Percentiles rank a stretch among this genome's conserved stretches.
Conservation (phyloP, 1,140 invertebrate genomes). For the Maniola jurtina region DNA sequence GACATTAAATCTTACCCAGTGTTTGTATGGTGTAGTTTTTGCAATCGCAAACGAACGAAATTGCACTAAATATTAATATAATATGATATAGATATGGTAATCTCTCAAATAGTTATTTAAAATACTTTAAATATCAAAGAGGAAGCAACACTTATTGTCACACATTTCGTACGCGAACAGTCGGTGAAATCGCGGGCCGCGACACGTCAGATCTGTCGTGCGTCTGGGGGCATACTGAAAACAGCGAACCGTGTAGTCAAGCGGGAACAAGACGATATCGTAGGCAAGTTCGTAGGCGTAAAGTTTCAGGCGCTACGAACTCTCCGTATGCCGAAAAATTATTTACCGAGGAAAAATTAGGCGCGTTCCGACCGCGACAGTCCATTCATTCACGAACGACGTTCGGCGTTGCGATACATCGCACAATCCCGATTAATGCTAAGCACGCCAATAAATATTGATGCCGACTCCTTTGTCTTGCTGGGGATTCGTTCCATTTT, state of each 20-base stretch:
- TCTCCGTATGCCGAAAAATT: slow-evolving; percentile 42
- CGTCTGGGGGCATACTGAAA: slow-evolving; percentile 60
- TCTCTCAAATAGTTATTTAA: slow-evolving; percentile 30
- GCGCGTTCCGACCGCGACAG: slow-evolving; percentile 51
- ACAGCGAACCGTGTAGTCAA: slow-evolving; percentile 20
- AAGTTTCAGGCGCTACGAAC: slow-evolving; percentile 38
- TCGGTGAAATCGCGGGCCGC: slow-evolving; percentile 38
- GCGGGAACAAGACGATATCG: slow-evolving; percentile 13
- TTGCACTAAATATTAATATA: slow-evolving; percentile 1
- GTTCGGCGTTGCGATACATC: slow-evolving; percentile 59
- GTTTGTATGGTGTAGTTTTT: slow-evolving; percentile 3
- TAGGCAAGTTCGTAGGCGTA: slow-evolving; percentile 29
- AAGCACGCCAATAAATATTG: slow-evolving; percentile 76
- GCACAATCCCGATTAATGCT: slow-evolving; percentile 73
- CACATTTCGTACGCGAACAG: slow-evolving; percentile 67
- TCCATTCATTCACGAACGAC: slow-evolving; percentile 56
- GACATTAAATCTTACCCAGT: slow-evolving; percentile 17
- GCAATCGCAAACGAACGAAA: not conserved
- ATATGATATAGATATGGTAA: slow-evolving; percentile 22
- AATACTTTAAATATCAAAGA: slow-evolving; percentile 59
- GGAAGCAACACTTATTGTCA: slow-evolving; percentile 77
- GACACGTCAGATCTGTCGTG: slow-evolving; percentile 47
- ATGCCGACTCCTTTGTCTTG: slow-evolving; percentile 72
- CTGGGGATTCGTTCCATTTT: slow-evolving; percentile 66
- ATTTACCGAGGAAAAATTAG: slow-evolving; percentile 36